A percentile compares a stretch with the other conserved stretches of the same genome.
Evolutionary conservation across 35 echinoderm and acorn worm species (phyloP).

Genomic region (Patiria miniata): DNA sequence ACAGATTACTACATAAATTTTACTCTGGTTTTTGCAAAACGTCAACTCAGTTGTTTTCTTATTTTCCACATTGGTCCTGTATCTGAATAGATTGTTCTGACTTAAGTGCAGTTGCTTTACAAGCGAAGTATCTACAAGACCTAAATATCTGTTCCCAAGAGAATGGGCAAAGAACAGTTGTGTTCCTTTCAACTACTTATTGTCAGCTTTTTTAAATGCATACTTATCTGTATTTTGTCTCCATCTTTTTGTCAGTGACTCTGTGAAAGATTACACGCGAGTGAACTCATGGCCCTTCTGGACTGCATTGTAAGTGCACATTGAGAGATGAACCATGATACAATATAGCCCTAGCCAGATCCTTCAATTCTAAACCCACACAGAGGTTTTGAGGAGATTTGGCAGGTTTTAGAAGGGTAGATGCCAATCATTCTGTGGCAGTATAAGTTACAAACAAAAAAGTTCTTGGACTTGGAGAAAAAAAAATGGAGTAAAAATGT

Average conservation of each 20-base stretch:
- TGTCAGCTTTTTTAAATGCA: too few relatives aligned
- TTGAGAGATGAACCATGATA: background rate
- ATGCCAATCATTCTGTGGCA: background rate
- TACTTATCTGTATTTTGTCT: too few relatives aligned
- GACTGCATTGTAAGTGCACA: constrained; percentile 67
- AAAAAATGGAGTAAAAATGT: background rate
- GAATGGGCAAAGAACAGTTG: too few relatives aligned
- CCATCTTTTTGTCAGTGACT: constrained; percentile 25
- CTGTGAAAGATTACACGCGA: constrained; percentile 10
- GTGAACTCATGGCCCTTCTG: constrained; percentile 61
- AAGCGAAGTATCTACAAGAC: too few relatives aligned
- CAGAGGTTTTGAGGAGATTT: background rate
- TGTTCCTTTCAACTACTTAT: too few relatives aligned
- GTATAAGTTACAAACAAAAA: background rate
- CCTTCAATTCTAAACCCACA: background rate
- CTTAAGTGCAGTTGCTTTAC: too few relatives aligned
- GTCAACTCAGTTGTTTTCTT: too few relatives aligned
- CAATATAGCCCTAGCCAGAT: background rate
- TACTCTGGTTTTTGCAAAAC: too few relatives aligned
- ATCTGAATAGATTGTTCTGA: too few relatives aligned
- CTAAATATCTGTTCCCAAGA: too few relatives aligned
- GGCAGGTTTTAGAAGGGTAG: background rate
- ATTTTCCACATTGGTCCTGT: too few relatives aligned
- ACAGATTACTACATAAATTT: too few relatives aligned
- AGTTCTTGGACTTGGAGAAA: background rate